Evolutionary conservation across 2,888 invertebrate species (phyloP).

Genomic region (Anoncus sp.): DNA sequence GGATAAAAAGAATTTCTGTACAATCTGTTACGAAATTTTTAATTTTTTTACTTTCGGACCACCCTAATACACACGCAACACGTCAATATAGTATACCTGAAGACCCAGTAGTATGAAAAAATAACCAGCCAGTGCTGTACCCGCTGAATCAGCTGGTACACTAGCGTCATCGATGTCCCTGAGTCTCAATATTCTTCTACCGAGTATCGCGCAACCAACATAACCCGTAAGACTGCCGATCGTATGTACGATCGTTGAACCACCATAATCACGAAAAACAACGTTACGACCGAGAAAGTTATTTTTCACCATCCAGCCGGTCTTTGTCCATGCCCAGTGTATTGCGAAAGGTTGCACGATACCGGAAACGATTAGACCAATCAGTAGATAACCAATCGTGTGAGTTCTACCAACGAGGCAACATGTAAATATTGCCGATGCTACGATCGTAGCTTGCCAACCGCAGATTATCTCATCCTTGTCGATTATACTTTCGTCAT

Average conservation of each 20-base stretch:
- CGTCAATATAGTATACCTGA: conserved; percentile 67
- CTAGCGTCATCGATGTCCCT: conserved; percentile 79
- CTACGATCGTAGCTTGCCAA: conserved; percentile 76
- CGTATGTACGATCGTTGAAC: conserved; percentile 76
- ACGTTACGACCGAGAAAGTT: conserved; percentile 69
- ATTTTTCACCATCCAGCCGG: conserved; percentile 78
- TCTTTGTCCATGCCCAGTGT: conserved; percentile 79
- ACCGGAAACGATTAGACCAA: conserved; percentile 73
- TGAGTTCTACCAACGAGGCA: conserved; percentile 77
- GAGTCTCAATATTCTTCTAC: conserved; percentile 77
- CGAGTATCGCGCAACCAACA: conserved; percentile 77
- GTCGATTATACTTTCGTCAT: conserved; percentile 63
- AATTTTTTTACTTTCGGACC: no score
- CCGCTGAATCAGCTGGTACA: conserved; percentile 75
- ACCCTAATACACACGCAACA: no score
- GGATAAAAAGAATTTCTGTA: no score
- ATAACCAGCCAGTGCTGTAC: conserved; percentile 77
- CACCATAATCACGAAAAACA: conserved; percentile 76
- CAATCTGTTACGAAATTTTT: no score
- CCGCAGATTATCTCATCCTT: conserved; percentile 73
- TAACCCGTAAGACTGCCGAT: conserved; percentile 77
- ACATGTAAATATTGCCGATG: conserved; percentile 78
- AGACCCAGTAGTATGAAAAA: conserved; percentile 80
- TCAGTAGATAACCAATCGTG: conserved; percentile 72
- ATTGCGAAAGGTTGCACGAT: conserved; percentile 78